Percentiles rank a stretch among this genome's conserved stretches.
Conservation (phyloP, 2,113 vertebrate genomes). For the Engraulis encrasicolus region DNA sequence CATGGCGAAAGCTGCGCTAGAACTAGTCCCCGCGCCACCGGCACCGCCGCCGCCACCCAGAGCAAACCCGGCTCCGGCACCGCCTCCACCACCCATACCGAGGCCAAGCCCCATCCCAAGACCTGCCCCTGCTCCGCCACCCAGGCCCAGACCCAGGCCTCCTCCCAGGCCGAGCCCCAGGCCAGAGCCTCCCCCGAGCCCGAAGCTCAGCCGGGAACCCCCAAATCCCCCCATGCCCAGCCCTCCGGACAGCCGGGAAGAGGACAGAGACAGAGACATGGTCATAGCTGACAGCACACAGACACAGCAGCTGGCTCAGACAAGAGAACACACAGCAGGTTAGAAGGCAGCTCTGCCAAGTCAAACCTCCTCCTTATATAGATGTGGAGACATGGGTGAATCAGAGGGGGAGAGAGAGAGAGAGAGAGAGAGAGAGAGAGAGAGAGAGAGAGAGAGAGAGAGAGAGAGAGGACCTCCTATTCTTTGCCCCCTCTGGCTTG, state of each 20-base stretch:
- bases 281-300: slow-evolving; percentile 46
- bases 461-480: slow-evolving; percentile 14
- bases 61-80: slow-evolving; percentile 41
- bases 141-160: background rate
- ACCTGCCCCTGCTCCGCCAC: slow-evolving; percentile 15
- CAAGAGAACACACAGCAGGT: slow-evolving; percentile 2
- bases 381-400: background rate
- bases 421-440: background rate
- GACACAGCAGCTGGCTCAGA: slow-evolving; percentile 23
- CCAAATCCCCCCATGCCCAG: background rate
- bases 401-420: background rate
- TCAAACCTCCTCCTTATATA: background rate
- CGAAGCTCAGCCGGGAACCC: background rate
- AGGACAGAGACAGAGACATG: slow-evolving; percentile 35
- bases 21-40: slow-evolving; percentile 35
- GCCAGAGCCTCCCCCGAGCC: slow-evolving; percentile 33
- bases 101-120: no score
- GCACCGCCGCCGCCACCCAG: slow-evolving; percentile 44
- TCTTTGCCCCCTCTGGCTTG: background rate
- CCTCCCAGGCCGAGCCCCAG: slow-evolving; percentile 10
- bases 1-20: slow-evolving; percentile 64
- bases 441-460: slow-evolving; percentile 15
- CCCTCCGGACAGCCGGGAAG: slow-evolving; percentile 48
- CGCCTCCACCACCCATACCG: slow-evolving; percentile 21
- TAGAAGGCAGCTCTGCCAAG: background rate